Base-by-base conservation (phyloP, 1,140 invertebrate species). In the Solenopsis invicta region DNA sequence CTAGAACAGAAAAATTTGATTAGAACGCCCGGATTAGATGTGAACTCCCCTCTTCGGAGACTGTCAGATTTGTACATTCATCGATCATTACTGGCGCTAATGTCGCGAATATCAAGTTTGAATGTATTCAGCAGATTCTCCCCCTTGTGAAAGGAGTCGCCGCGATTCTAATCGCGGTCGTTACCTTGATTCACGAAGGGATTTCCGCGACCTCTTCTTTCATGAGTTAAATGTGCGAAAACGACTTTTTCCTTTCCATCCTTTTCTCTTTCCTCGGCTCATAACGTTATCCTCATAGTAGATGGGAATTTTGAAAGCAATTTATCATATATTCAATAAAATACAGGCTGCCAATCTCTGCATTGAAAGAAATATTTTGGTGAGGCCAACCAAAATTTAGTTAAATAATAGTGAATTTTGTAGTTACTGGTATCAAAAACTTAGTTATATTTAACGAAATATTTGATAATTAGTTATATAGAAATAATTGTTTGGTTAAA, bases 281-380 rank as follows among this genome's bases (percentile, higher is more conserved):
- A 52, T 18, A 9, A 50, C 2, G 16, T 37, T 9, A 16, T 10
- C 10, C n/a, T 52, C 34, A 87, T 56, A 52, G 34, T 56, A 52
- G 59, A 74, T 54, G 67, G 64, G 48, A 74, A 71, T 78, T 87
- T 87, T 76, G 81, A 84, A 89, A 87, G 86, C 69, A 84, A 86
- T 89, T 91, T 91, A 91, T 89, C 86, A 81, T 75, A 82, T 87
- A 91, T 89, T 91, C 88, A 89, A 91, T 91, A 88, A 91, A 85
- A 91, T 56, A 86, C 41, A 56, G 66, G 72, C 75, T 59, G 50
- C 41, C 88, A 87, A 90, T 67, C n/a, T 89, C 85, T 81, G 2
- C 29, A 29, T 2, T 29, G 29, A 29, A 2, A 29, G 29, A 29
- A 29, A 29, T 29, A 29, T 29, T 29, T 29, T 29, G 29, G 29